phyloP scores from a whole-genome alignment of 2,888 invertebrate genomes.

The Brachypalpus laphriformis region DNA sequence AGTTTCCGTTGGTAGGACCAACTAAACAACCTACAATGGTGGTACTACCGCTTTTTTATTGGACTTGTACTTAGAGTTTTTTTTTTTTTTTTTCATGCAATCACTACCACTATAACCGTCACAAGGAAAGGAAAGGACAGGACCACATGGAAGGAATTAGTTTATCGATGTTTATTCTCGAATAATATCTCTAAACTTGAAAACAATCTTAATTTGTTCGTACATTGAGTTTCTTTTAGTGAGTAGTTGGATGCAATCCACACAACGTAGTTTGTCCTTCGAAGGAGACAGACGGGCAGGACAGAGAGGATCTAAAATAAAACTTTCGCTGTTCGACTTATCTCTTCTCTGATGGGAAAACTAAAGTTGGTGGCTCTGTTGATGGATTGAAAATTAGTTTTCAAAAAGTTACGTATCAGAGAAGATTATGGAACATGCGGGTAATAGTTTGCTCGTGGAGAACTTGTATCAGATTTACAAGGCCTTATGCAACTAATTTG shows the following conservation, averaged over 20 bases:
- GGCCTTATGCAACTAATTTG: background rate
- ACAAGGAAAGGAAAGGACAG: background rate
- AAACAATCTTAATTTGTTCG: conserved; percentile 43
- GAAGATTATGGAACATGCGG: background rate
- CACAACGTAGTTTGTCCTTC: background rate
- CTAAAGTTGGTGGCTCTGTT: conserved; percentile 33
- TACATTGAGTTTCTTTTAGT: background rate
- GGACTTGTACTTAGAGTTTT: background rate
- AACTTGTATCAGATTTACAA: background rate
- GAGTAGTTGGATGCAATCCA: background rate
- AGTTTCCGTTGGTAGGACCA: background rate
- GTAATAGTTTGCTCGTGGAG: background rate
- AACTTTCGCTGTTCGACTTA: conserved; percentile 55
- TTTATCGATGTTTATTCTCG: conserved; percentile 31
- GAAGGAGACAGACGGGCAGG: background rate
- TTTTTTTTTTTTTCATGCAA: background rate
- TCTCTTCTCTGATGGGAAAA: conserved; percentile 49
- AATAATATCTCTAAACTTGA: conserved; percentile 22
- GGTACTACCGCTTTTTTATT: background rate
- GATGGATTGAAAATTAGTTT: conserved; percentile 65
- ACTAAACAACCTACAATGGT: background rate
- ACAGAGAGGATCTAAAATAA: background rate
- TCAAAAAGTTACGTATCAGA: conserved; percentile 31
- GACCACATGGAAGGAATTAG: background rate
- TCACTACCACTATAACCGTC: background rate